Base-by-base conservation (phyloP, 1,140 invertebrate genomes). In the Trichoplusia ni region DNA sequence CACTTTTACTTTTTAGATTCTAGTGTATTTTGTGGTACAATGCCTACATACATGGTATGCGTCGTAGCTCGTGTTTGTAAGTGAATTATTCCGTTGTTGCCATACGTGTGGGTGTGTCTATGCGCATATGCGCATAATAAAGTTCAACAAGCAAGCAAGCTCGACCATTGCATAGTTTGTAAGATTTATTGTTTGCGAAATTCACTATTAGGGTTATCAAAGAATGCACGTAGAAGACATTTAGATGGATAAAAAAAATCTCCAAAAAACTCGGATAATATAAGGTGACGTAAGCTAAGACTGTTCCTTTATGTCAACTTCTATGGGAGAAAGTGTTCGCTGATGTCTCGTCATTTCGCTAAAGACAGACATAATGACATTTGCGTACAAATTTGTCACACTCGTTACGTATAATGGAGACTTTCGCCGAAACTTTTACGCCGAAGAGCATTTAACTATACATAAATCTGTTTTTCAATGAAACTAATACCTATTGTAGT, bases 1-100 rank as follows among this genome's bases (percentile, higher is more conserved):
- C 73, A 85, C 78, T 85, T 87, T 87, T 87, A 82, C 79, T 81
- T 37, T 35, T 31, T 29, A 33, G 33, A 9, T 18, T 35, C 46
- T 3, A 21, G 31, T 35, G n/a, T 51, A n/a, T 19, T 47, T 5
- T 47, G 13, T 27, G 23, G 8, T n/a, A 21, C 1, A 46, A n/a
- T 11, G 23, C 8, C 7, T 9, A 51, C 47, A 35, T 51, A 35
- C 21, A 33, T 21, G 13, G 16, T n/a, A n/a, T 35, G 16, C 27
- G 29, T 31, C 35, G 18, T 16, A 33, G 33, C n/a, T 51, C 35
- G 7, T 27, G 25, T n/a, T n/a, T n/a, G n/a, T n/a, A 14, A 47
- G n/a, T 4, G 9, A n/a, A 31, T 49, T 31, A 49, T 31, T 7
- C 8, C 6, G n/a, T 40, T 23, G 40, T 44, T 49, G 25, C 25